Conservation (phyloP, 2,888 invertebrate species). For the Adela reaumurella region DNA sequence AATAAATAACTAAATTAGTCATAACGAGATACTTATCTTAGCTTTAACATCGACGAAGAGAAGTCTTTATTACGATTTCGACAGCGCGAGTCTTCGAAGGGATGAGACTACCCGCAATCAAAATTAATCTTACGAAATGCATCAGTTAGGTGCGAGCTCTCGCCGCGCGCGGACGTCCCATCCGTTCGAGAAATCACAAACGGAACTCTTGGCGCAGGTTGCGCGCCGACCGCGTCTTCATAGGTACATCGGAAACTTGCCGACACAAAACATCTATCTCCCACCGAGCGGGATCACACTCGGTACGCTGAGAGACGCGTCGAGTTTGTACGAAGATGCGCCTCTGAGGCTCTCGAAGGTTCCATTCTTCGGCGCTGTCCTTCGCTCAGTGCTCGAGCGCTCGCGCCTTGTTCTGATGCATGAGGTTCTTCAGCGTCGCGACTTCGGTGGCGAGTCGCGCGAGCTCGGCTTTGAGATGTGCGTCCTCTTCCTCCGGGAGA, state of each 20-base stretch:
- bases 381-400: constrained; percentile 44
- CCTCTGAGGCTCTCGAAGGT: neutral
- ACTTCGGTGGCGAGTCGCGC: constrained; percentile 88
- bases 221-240: too few species aligned
- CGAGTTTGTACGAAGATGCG: neutral
- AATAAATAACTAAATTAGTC: constrained; percentile 48
- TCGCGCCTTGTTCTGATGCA: constrained; percentile 51
- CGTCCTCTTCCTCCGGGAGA: constrained; percentile 59
- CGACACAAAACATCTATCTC: neutral
- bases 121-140: neutral
- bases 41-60: constrained; percentile 40
- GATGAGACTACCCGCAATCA: constrained; percentile 31
- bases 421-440: constrained; percentile 80
- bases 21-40: constrained; percentile 41
- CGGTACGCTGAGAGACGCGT: constrained; percentile 15
- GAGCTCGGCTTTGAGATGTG: constrained; percentile 79
- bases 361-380: neutral
- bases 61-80: constrained; percentile 51
- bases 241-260: too few species aligned
- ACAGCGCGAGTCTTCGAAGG: constrained; percentile 48
- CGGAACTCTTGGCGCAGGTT: too few species aligned
- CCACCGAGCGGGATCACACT: constrained; percentile 13
- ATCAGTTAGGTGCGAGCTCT: neutral
- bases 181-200: neutral
- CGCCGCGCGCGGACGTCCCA: neutral